Percentiles rank a stretch among this genome's conserved stretches.
Evolutionary conservation across 2,888 invertebrate species (phyloP).

Genomic region (Cantharis lateralis): DNA sequence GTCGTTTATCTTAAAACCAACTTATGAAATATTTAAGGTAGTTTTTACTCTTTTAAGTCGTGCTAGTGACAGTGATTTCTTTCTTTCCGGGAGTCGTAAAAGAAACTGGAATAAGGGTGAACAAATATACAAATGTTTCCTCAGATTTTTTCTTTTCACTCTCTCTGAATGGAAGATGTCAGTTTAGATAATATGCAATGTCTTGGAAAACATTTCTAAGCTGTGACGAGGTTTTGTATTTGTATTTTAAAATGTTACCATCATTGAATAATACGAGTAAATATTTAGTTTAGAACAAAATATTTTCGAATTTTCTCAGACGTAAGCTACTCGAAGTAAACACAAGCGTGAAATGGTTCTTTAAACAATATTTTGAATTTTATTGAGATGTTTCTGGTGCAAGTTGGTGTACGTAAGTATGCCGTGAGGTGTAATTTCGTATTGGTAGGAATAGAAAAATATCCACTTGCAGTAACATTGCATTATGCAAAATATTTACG

Average conservation of each 20-base stretch:
- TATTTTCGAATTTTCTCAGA: background rate
- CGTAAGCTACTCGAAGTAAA: background rate
- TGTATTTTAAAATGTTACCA: slow-evolving; percentile 15
- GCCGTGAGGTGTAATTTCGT: slow-evolving; percentile 11
- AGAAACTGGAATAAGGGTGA: slow-evolving; percentile 17
- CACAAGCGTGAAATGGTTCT: background rate
- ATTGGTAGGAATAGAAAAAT: slow-evolving; percentile 2
- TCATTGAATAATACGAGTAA: background rate
- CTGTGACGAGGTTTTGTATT: slow-evolving; percentile 8
- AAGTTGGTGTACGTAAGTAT: background rate
- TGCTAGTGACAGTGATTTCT: slow-evolving; percentile 29
- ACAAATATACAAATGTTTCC: slow-evolving; percentile 31
- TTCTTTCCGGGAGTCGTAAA: slow-evolving; percentile 22
- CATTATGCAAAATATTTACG: slow-evolving; percentile 25
- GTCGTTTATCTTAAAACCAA: slow-evolving; percentile 35
- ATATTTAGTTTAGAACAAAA: background rate
- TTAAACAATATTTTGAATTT: background rate
- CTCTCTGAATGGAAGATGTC: slow-evolving; percentile 30
- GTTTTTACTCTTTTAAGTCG: slow-evolving; percentile 33
- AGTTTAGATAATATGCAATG: slow-evolving; percentile 29
- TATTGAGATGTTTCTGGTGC: background rate
- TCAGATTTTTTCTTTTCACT: slow-evolving; percentile 26
- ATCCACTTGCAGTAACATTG: slow-evolving; percentile 6
- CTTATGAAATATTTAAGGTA: slow-evolving; percentile 38
- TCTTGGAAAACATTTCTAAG: slow-evolving; percentile 23